Evolutionary conservation across 2,113 vertebrate species (phyloP), one percentile per base, ranked within the genome.

Genomic region (Otocyon megalotis): DNA sequence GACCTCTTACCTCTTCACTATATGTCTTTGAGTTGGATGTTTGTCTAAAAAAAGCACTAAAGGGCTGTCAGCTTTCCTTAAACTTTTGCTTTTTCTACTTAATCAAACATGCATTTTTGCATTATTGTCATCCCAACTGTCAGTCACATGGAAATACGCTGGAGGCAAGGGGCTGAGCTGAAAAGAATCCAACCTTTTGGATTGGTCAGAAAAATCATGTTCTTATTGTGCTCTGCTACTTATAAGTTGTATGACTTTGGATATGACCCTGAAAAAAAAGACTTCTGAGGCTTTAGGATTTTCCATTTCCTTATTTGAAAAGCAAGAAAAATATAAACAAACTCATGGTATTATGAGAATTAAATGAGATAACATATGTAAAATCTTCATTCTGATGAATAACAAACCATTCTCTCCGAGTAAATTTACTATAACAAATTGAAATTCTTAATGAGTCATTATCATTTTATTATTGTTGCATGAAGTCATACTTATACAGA

Each of bases 271-370:
- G 10, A 35, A 67, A 30, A 56, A 86, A 89, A 50, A 2, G 43
- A 43, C 43, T 32, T 13, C 17, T 82, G 50, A 93, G 76, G 22
- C 37, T 90, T 76, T 96, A 88, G 26, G 30, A 48, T 1, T 65
- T 96, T 85, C 30, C 30, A 90, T 67, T 86, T 90, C 16, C 32
- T 97, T 20, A 43, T 62, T 84, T 94, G 48, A 88, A 93, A 88
- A 60, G 13, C 77, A 91, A 56, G 71, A 26, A 96, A 96, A 81
- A 82, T 88, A 32, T 69, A 93, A 93, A 80, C 48, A 92, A 92
- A 90, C 16, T 81, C 30, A 53, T 56, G 16, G 10, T 65, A 82
- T 94, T 88, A 67, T 77, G 32, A 95, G 13, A 90, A 96, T 87
- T 96, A 83, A 85, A 32, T 93, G 17, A 56, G 37, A 84, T 79